Evolutionary conservation across 92 coral and sea anemone genomes (phyloP).

Genomic region (Palythoa grandiflora): DNA sequence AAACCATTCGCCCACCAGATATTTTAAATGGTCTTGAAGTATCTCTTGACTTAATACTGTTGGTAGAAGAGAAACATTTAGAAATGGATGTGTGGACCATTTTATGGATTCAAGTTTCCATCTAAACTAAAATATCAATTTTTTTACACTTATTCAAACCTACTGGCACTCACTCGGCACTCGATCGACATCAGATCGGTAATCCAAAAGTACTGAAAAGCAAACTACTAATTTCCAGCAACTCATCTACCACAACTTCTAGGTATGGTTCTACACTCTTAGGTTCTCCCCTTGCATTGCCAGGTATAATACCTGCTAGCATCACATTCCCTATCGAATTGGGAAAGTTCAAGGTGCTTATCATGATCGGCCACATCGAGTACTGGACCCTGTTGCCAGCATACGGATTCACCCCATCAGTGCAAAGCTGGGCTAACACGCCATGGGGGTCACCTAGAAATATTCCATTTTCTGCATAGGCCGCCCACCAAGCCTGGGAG

Average conservation of each 20-base stretch:
- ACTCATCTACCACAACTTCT: constrained; percentile 4
- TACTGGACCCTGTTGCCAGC: constrained; percentile 47
- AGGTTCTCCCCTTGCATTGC: constrained; percentile 41
- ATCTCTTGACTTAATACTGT: background rate
- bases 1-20: constrained; percentile 13
- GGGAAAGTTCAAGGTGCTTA: constrained; percentile 59
- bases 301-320: constrained; percentile 63
- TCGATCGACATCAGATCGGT: background rate
- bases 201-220: background rate
- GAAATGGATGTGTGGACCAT: background rate
- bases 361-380: constrained; percentile 71
- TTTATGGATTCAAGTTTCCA: constrained; percentile 3
- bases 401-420: constrained; percentile 55
- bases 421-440: constrained; percentile 17
- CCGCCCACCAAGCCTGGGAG: background rate
- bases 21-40: background rate
- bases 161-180: background rate
- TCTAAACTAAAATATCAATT: background rate
- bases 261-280: constrained; percentile 30
- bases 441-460: constrained; percentile 38
- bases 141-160: background rate
- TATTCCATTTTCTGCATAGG: background rate
- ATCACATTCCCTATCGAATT: constrained; percentile 45
- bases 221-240: background rate
- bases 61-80: background rate